Base-by-base conservation (phyloP, 2,888 invertebrate genomes). In the Trichacis sp. region DNA sequence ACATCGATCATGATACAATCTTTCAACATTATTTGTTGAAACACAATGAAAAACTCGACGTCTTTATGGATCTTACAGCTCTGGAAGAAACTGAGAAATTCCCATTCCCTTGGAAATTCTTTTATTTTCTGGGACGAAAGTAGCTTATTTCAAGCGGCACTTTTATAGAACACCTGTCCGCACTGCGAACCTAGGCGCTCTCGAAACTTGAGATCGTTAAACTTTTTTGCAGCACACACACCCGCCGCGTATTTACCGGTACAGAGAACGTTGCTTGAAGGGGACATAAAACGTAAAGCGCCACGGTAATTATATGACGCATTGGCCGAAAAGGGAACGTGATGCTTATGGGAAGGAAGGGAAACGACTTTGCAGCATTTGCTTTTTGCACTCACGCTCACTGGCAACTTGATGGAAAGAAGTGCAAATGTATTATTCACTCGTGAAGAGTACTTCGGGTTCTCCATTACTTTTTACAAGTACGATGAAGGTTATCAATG, bases 151-250 rank as follows among this genome's bases (percentile, higher is more conserved):
- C 17, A 18, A 18, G n/a, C 36, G 36, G 14, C 36, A 36, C 42
- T 12, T 15, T 42, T n/a, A n/a, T n/a, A 5, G 17, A 15, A 42
- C 42, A 36, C 36, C 36, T 36, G 36, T 42, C 2, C 48, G 15
- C 18, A 30, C 17, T 47, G 12, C 38, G 12, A 29, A 15, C 8
- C 30, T 17, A 48, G 48, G 33, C 17, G 48, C 33, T 48, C 18
- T 24, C 15, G 47, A 29, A 47, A 47, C 47, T 47, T 47, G 47
- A 47, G 30, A 47, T 47, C 29, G 47, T 48, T 48, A 48, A 48
- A 30, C 33, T 48, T 48, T 48, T 33, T 42, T 14, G 19, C 18
- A 15, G 11, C 11, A 9, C 29, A 48, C 33, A 18, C 48, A 33
- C 18, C 17, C 33, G 18, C 48, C 36, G 18, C 17, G 17, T 48